phyloP scores from a whole-genome alignment of 2,113 vertebrate genomes.

The Stictonetta naevosa region DNA sequence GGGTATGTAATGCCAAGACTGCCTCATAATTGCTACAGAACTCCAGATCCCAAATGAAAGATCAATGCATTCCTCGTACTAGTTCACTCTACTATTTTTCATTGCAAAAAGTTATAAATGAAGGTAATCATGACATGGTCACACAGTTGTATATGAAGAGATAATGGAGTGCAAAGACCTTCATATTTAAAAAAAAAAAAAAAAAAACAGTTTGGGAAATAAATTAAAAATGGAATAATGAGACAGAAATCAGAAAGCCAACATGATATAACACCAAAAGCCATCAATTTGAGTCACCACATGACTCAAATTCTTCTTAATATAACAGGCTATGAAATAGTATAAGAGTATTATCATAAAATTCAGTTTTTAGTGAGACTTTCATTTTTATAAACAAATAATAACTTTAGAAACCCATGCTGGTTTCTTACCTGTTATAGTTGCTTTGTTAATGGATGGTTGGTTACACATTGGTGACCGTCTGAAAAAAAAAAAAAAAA shows the following conservation, averaged over 20 bases:
- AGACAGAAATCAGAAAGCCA: neutral
- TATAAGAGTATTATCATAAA: neutral
- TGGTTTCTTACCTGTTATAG: slow-evolving; percentile 89
- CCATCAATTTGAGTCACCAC: neutral
- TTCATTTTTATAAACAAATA: neutral
- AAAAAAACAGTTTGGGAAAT: neutral
- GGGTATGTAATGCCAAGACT: neutral
- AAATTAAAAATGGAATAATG: neutral
- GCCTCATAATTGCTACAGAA: neutral
- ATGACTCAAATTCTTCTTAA: neutral
- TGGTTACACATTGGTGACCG: slow-evolving; percentile 98
- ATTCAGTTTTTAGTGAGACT: neutral
- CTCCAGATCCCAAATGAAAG: neutral
- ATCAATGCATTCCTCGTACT: neutral
- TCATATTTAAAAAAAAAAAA: neutral
- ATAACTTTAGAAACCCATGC: neutral
- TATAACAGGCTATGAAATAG: neutral
- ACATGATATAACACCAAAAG: neutral
- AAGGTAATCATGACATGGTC: neutral
- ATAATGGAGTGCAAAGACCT: neutral
- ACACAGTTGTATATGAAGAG: neutral
- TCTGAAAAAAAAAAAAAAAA: slow-evolving; percentile 73
- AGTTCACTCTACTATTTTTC: neutral
- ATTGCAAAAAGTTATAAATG: neutral
- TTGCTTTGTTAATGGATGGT: slow-evolving; percentile 95